Percentiles rank a stretch among this genome's conserved stretches.
Evolutionary conservation across 2,113 vertebrate genomes (phyloP).

Genomic region (Colaptes auratus): DNA sequence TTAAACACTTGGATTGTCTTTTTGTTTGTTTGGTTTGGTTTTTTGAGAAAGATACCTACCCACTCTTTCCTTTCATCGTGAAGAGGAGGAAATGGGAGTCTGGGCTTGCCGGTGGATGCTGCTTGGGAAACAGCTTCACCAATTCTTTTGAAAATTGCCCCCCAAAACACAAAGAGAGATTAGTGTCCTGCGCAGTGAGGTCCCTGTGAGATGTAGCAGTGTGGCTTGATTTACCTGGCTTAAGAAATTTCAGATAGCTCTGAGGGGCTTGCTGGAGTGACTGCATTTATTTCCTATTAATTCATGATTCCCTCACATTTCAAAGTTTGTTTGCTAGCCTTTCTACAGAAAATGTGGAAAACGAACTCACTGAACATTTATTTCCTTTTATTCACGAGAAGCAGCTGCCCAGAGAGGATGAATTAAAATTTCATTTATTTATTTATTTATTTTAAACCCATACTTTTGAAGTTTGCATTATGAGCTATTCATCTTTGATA

Average conservation of each 20-base stretch:
- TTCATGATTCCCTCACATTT: conserved; percentile 29
- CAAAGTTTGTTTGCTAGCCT: conserved; percentile 46
- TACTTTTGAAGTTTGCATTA: conserved; percentile 70
- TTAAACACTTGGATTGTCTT: conserved; percentile 6
- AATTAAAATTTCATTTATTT: conserved; percentile 63
- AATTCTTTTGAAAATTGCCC: conserved; percentile 33
- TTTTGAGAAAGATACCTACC: conserved; percentile 47
- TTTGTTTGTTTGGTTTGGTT: not conserved
- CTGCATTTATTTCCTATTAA: conserved; percentile 39
- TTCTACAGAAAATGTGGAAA: conserved; percentile 55
- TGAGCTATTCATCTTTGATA: conserved; percentile 74
- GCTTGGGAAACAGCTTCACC: not conserved
- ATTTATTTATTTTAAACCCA: conserved; percentile 28
- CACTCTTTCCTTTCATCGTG: conserved; percentile 58
- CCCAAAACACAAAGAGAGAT: conserved; percentile 16
- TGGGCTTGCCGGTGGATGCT: not conserved
- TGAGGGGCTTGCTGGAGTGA: conserved; percentile 14
- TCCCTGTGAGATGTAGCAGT: not conserved
- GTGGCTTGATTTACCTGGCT: not conserved
- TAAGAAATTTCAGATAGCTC: conserved; percentile 32
- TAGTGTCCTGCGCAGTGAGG: not conserved
- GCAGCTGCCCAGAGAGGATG: conserved; percentile 60
- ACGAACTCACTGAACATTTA: conserved; percentile 56
- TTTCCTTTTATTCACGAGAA: conserved; percentile 62
- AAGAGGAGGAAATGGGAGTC: conserved; percentile 20